Conservation (phyloP, 2,113 vertebrate species). For the Coptodon rendalli region DNA sequence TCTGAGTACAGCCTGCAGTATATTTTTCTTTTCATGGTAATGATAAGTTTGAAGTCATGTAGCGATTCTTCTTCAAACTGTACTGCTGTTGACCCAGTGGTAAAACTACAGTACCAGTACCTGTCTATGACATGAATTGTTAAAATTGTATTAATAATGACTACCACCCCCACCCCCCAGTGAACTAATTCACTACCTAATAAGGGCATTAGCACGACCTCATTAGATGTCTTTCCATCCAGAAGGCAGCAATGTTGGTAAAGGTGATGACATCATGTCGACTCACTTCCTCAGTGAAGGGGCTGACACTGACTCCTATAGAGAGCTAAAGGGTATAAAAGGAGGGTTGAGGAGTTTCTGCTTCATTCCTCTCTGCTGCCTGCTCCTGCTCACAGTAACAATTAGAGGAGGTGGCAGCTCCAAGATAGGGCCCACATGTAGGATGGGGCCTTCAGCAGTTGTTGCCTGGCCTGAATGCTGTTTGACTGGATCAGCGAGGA, state of each 20-base stretch:
- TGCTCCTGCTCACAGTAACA: slow-evolving; percentile 46
- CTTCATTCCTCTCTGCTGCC: slow-evolving; percentile 80
- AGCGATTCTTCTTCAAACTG: not conserved
- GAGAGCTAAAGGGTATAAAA: slow-evolving; percentile 90
- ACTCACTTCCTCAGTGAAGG: slow-evolving; percentile 97
- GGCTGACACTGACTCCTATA: slow-evolving; percentile 93
- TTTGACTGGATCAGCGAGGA: not conserved
- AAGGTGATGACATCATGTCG: slow-evolving; percentile 90
- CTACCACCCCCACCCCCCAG: not conserved
- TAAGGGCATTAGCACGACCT: slow-evolving; percentile 43
- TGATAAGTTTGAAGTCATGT: not conserved
- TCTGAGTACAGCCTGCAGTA: not conserved
- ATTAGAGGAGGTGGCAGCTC: slow-evolving; percentile 17
- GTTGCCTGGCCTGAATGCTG: not conserved
- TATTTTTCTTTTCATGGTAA: not conserved
- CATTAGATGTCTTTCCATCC: slow-evolving; percentile 71
- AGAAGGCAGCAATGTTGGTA: slow-evolving; percentile 73
- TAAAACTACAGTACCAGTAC: not conserved
- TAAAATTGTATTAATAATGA: slow-evolving; percentile 2
- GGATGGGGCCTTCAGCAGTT: slow-evolving; percentile 8
- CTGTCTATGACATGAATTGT: not conserved
- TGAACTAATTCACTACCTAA: slow-evolving; percentile 41
- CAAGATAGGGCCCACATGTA: not conserved
- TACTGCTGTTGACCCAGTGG: not conserved
- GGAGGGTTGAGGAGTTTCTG: slow-evolving; percentile 64